Percentiles rank a stretch among this genome's conserved stretches.
Evolutionary conservation across 2,888 invertebrate species (phyloP).

Genomic region (Incurvaria masculella): DNA sequence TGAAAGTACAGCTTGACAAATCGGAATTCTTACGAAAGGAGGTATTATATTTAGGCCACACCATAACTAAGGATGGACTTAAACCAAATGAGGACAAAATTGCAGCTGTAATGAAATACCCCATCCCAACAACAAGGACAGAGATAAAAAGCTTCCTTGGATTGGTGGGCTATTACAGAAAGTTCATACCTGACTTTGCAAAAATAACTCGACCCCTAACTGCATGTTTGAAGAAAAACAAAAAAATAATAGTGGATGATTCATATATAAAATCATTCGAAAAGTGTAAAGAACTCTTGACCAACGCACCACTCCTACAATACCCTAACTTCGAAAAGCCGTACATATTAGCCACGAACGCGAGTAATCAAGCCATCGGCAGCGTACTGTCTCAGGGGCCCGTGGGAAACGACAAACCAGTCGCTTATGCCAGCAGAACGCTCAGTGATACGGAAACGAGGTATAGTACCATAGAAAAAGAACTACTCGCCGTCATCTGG

Average conservation of each 20-base stretch:
- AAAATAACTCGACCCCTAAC: constrained; percentile 23
- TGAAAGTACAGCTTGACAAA: constrained; percentile 25
- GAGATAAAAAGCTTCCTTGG: constrained; percentile 24
- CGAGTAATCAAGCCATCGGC: constrained; percentile 15
- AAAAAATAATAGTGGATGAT: constrained; percentile 14
- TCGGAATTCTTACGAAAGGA: constrained; percentile 25
- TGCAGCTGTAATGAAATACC: constrained; percentile 19
- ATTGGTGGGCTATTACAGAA: constrained; percentile 22
- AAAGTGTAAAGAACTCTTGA: constrained; percentile 17
- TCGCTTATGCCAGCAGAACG: constrained; percentile 21
- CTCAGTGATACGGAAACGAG: constrained; percentile 18
- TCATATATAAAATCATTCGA: constrained; percentile 18
- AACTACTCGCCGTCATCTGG: constrained; percentile 18
- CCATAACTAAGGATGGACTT: constrained; percentile 24
- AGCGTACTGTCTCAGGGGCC: constrained; percentile 9
- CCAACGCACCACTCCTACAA: constrained; percentile 16
- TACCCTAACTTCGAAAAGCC: constrained; percentile 18
- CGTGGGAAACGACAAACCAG: constrained; percentile 2
- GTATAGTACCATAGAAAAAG: constrained; percentile 17
- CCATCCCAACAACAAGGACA: constrained; percentile 20
- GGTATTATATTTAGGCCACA: constrained; percentile 28
- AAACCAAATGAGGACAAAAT: constrained; percentile 26
- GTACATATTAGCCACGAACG: constrained; percentile 22
- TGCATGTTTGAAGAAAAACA: constrained; percentile 18
- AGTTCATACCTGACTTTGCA: constrained; percentile 20